Evolutionary conservation across 2,113 vertebrate genomes (phyloP).

Genomic region (Brienomyrus longianalis): DNA sequence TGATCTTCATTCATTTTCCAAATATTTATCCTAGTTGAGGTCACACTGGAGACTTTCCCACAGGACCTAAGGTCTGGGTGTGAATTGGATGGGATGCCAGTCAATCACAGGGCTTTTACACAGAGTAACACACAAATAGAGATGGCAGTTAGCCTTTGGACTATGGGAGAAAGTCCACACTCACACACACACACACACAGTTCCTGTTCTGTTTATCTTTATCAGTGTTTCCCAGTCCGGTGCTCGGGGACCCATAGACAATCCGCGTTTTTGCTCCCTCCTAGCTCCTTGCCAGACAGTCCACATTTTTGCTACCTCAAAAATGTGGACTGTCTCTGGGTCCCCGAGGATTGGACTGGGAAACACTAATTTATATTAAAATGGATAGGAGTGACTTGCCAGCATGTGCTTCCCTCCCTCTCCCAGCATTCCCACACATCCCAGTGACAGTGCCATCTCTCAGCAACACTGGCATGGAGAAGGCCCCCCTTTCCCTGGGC

Average conservation of each 20-base stretch:
- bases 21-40: not conserved
- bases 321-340: not conserved
- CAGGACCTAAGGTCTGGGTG: not conserved
- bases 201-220: not conserved
- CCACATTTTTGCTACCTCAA: not conserved
- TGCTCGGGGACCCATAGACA: not conserved
- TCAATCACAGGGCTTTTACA: not conserved
- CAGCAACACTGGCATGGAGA: not conserved
- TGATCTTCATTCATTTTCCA: not conserved
- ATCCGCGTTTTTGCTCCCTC: not conserved
- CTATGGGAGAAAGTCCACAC: not conserved
- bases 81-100: not conserved
- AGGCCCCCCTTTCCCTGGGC: slow-evolving; percentile 29
- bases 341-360: not conserved
- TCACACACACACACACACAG: not conserved
- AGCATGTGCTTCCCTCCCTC: not conserved
- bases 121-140: not conserved
- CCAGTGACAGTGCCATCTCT: slow-evolving; percentile 40
- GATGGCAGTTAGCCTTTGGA: not conserved
- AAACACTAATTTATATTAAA: not conserved
- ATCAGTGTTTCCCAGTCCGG: not conserved
- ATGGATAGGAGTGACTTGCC: not conserved
- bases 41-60: not conserved
- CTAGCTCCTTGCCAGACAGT: not conserved
- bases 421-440: slow-evolving; percentile 54